Conservation (phyloP, 2,888 invertebrate genomes). For the Diloba caeruleocephala region DNA sequence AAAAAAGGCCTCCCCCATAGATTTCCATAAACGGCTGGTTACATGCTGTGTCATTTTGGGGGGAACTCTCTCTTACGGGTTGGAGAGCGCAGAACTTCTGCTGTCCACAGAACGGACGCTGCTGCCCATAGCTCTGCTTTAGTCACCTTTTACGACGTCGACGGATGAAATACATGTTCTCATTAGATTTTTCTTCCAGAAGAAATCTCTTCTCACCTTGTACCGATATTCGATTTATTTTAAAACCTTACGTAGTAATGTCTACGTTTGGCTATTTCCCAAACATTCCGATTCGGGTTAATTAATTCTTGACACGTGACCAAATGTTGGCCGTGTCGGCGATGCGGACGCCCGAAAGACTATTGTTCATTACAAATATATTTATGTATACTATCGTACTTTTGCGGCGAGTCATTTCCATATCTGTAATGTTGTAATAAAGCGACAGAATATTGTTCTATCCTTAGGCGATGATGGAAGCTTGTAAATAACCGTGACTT, state of each 20-base stretch:
- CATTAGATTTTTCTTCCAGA: neutral
- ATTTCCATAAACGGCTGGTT: no score
- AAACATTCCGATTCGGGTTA: constrained; percentile 33
- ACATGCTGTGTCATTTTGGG: no score
- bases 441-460: constrained; percentile 15
- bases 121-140: no score
- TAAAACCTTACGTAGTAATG: constrained; percentile 29
- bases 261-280: constrained; percentile 46
- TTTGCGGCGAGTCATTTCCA: constrained; percentile 32
- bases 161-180: no score
- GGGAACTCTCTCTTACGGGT: no score
- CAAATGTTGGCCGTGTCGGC: constrained; percentile 20
- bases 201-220: constrained; percentile 12
- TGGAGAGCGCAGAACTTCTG: no score
- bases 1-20: no score
- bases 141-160: no score
- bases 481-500: no score
- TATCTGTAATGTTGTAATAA: constrained; percentile 30
- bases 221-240: constrained; percentile 49
- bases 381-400: constrained; percentile 3
- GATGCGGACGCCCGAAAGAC: constrained; percentile 4
- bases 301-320: constrained; percentile 50
- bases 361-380: constrained; percentile 30
- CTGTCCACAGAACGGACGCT: no score
- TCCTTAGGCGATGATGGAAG: no score